phyloP scores from a whole-genome alignment of 2,797 vertebrate species.

The Poecile montanus region DNA sequence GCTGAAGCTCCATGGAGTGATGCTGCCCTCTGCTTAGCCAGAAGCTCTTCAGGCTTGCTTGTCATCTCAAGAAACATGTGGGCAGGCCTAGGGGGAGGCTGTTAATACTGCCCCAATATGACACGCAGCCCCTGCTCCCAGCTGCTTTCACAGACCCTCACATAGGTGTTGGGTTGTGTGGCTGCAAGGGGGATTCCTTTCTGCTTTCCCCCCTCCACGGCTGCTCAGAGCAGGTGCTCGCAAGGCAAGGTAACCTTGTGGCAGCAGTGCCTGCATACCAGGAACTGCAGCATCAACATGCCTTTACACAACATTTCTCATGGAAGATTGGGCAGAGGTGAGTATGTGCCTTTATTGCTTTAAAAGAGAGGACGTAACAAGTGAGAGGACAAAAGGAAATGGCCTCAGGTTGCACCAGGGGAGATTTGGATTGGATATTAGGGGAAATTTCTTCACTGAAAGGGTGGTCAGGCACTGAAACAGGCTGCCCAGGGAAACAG shows the following conservation, averaged over 20 bases:
- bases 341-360: neutral
- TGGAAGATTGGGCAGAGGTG: neutral
- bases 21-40: neutral
- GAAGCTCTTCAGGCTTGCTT: neutral
- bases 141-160: neutral
- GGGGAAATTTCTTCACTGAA: neutral
- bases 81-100: neutral
- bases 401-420: neutral
- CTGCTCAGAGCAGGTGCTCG: neutral
- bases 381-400: neutral
- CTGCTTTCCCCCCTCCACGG: neutral
- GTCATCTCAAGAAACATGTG: neutral
- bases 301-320: neutral
- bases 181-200: neutral
- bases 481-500: neutral
- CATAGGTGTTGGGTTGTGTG: neutral
- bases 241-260: neutral
- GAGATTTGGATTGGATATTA: neutral
- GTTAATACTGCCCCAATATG: rapidly evolving
- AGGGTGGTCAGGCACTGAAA: neutral
- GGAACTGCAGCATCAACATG: neutral
- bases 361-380: neutral
- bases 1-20: neutral
- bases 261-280: neutral
- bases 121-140: neutral